Conservation (phyloP, 2,888 invertebrate species). For the Lycophotia porphyrea region DNA sequence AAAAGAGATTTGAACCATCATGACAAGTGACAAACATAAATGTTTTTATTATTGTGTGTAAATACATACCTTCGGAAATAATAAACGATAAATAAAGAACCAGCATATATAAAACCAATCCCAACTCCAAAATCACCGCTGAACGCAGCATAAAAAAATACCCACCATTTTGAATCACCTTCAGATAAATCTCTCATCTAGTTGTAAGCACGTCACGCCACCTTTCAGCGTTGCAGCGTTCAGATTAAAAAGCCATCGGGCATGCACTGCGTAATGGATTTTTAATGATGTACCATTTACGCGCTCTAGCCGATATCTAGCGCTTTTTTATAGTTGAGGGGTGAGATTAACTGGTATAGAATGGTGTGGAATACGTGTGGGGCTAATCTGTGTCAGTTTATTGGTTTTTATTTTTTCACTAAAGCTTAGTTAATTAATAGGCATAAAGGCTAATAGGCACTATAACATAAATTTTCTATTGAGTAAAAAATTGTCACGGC, state of each 20-base stretch:
- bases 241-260: conserved; percentile 79
- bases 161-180: conserved; percentile 37
- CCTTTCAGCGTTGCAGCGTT: conserved; percentile 60
- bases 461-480: neutral
- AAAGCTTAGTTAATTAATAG: neutral
- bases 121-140: neutral
- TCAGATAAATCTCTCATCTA: conserved; percentile 54
- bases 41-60: neutral
- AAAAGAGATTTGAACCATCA: neutral
- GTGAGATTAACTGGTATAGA: conserved; percentile 36
- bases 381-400: neutral
- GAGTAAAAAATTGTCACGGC: neutral
- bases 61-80: neutral
- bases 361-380: neutral
- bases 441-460: no score
- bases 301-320: conserved; percentile 63
- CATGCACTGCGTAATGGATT: conserved; percentile 80
- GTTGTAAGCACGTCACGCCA: conserved; percentile 50
- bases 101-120: neutral
- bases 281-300: conserved; percentile 77
- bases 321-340: conserved; percentile 54
- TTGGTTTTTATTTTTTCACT: neutral
- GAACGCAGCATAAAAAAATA: conserved; percentile 20
- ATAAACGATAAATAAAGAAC: neutral
- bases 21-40: no score